Base-by-base conservation (phyloP, 23 tunicate genomes). In the Styela plicata region DNA sequence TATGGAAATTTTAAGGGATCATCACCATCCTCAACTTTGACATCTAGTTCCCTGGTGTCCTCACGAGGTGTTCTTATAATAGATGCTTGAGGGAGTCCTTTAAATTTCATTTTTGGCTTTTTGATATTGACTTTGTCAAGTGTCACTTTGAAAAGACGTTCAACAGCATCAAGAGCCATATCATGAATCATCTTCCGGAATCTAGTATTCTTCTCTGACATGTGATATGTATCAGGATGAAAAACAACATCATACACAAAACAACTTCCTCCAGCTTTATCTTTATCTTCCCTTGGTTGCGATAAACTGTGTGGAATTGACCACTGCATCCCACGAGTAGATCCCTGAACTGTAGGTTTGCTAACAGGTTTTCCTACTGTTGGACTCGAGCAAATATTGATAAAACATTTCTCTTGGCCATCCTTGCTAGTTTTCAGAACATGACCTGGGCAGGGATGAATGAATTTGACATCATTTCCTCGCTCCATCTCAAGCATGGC, bases 231-330 rank as follows among this genome's bases (percentile, higher is more conserved):
- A 82, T 88, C 98, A 1, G 98, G 98, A 52, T 93, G 92, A 70
- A 88, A 93, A 21, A 93, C 87, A 1, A 93, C 98, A 84, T 93
- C 98, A 82, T 88, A 93, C 29, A 93, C 98, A 37, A 85, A 80
- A 69, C 98, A 93, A 64, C 84, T 88, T 3, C 37, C 80, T 66
- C 93, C 91, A 36, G 93, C 88, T 89, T 82, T 85, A 33, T 93
- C 98, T 57, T 80, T 85, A 74, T 93, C 98, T 69, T 93, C 93
- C 34, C 98, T 88, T 0, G 84, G 86, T 78, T 93, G 89, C 2
- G 98, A 87, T 70, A 88, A 83, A 79, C 98, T 93, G 85, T 93
- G 98, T 1, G 98, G 98, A 29, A 93, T 84, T 24, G 98, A 84
- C 98, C 98, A 93, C 26, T 93, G 92, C 92, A 93, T 93, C 20